Percentiles rank a stretch among this genome's conserved stretches.
Evolutionary conservation across 2,888 invertebrate genomes (phyloP).

Genomic region (Cephus nigrinus): DNA sequence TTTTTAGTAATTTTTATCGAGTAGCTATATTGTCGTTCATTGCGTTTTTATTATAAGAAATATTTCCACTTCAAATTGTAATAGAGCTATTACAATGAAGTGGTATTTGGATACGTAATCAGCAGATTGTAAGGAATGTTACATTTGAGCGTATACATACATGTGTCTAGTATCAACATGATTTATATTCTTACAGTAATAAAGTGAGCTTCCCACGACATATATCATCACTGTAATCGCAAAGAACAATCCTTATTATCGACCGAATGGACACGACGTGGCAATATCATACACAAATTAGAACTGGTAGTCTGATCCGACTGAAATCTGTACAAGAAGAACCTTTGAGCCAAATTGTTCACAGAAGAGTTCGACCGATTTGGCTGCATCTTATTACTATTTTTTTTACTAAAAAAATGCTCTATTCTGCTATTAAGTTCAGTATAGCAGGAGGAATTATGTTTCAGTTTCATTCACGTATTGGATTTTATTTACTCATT

Average conservation of each 20-base stretch:
- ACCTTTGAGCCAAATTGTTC: not conserved
- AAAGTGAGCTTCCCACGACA: no score
- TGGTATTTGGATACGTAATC: no score
- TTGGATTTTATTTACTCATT: conserved; percentile 43
- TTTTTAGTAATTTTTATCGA: no score
- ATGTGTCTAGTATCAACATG: no score
- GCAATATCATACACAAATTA: conserved; percentile 31
- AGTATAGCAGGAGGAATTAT: conserved; percentile 42
- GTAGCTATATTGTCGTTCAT: no score
- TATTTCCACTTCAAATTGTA: no score
- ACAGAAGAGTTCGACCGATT: conserved; percentile 33
- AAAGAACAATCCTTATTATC: not conserved
- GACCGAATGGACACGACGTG: conserved; percentile 35
- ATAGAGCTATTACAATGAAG: no score
- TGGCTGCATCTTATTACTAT: conserved; percentile 46
- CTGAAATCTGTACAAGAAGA: conserved; percentile 5
- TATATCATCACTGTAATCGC: no score
- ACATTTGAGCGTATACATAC: no score
- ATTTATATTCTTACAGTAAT: no score
- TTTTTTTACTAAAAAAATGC: conserved; percentile 47
- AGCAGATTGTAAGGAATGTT: no score
- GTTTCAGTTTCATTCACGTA: conserved; percentile 41
- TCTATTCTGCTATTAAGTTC: conserved; percentile 43
- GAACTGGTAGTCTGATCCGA: conserved; percentile 29
- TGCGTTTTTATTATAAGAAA: no score